Evolutionary conservation across 2,888 invertebrate genomes (phyloP), one percentile per base, ranked within the genome.

Genomic region (Eilema depressum): DNA sequence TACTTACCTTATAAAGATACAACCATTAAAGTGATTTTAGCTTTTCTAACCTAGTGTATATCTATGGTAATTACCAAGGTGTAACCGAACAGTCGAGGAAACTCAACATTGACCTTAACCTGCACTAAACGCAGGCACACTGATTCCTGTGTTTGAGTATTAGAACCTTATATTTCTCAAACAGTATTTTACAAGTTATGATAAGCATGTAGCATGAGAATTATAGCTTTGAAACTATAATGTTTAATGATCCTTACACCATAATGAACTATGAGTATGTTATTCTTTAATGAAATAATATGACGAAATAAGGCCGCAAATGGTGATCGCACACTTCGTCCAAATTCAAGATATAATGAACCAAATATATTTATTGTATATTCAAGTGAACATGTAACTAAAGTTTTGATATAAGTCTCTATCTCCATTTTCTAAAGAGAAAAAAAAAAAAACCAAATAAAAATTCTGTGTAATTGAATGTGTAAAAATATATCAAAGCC

Each of bases 61-160:
- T 53, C n/a, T n/a, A 53, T 60, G 28, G 33, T 23, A 33, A 33
- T 33, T n/a, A 23, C n/a, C n/a, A 30, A 30, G n/a, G n/a, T 59
- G 41, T 41, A 17, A 41, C 20, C n/a, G 53, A 10, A 53, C n/a
- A 53, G 53, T 30, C 1, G 12, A n/a, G 33, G 1, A 5, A 17
- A 30, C 26, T 62, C 7, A n/a, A n/a, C 2, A 5, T 23, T n/a
- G 5, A n/a, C 20, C 3, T 20, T n/a, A 23, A 25, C 7, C 11
- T 57, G n/a, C 12, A 41, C 17, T 26, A 26, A 73, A 61, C 65
- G 75, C 66, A 63, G 66, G 69, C 79, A 77, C 81, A 79, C 85
- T 83, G 86, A 83, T 85, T 87, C 87, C 86, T 87, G 86, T 84
- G 84, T 83, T 71, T 67, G 25, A 70, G 23, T 65, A 70, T 73